These are phyloP conservation scores for Apamea epomidion DNA, from an alignment of 2,888 invertebrate species.

Conservation along the genomic window DNA sequence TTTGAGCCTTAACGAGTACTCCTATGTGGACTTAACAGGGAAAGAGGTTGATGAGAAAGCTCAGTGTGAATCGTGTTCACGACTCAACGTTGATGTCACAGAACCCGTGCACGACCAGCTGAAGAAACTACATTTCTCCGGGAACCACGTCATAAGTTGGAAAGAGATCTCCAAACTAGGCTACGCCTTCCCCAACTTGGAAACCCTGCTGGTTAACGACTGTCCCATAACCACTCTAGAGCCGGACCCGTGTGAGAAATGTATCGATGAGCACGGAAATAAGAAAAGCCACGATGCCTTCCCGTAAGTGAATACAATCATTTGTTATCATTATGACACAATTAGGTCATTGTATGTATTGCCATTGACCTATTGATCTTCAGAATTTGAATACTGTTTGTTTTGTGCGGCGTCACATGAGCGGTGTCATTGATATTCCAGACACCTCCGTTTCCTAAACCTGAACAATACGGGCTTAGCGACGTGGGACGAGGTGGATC, in stretches of 20 bases:
- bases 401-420: constrained; percentile 63
- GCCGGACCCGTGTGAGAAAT: constrained; percentile 91
- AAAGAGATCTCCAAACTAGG: constrained; percentile 95
- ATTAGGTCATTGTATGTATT: constrained; percentile 72
- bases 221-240: constrained; percentile 93
- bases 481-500: constrained; percentile 97
- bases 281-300: constrained; percentile 92
- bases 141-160: constrained; percentile 96
- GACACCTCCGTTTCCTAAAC: constrained; percentile 94
- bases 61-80: constrained; percentile 84
- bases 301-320: constrained; percentile 81
- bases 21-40: constrained; percentile 92
- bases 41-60: constrained; percentile 81
- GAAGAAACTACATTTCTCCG: constrained; percentile 96
- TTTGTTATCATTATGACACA: constrained; percentile 49
- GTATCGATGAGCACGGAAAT: constrained; percentile 85
- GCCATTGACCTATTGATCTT: constrained; percentile 84
- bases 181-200: constrained; percentile 95
- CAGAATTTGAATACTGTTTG: constrained; percentile 68
- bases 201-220: constrained; percentile 96
- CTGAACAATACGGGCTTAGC: constrained; percentile 95
- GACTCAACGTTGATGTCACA: constrained; percentile 78
- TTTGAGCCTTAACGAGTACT: constrained; percentile 97
- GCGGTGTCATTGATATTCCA: constrained; percentile 79
- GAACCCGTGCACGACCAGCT: constrained; percentile 92